Evolutionary conservation across 2,113 vertebrate genomes (phyloP), one percentile per base, ranked within the genome.

Genomic region (Propithecus coquereli): DNA sequence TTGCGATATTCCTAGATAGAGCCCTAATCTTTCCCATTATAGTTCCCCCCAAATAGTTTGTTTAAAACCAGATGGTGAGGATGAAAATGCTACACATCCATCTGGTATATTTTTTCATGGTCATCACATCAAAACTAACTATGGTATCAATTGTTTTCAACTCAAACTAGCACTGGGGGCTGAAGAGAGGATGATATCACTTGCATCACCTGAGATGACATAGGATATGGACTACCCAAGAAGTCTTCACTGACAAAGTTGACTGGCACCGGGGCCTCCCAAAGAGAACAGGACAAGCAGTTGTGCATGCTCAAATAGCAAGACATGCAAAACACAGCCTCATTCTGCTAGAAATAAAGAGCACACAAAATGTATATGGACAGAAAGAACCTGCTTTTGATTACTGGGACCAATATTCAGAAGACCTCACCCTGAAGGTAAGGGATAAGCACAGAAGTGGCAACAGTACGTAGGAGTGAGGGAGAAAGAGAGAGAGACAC

Each of bases 241-340:
- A 77, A n/a, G 89, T 61, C 85, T 90, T 91, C 97, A 80, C 66
- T 45, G 82, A 92, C 0, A 79, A 70, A 11, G 95, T 25, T 68
- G 96, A 96, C 82, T 18, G 79, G 91, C 83, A 91, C 94, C 82
- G 92, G 94, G 81, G 93, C 97, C 86, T 89, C 96, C 96, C 65
- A 57, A 70, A 59, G 47, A 86, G n/a, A 34, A 54, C 82, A 97
- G 13, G 83, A 98, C 76, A 83, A 98, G 96, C 95, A 97, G 97
- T 96, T 97, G 96, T 87, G 97, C 98, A 97, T 98, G 98, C 98
- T 97, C 96, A 82, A 25, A 97, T 76, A 97, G 95, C 94, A 97
- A 98, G 79, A 98, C 97, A 97, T 98, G 98, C 98, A 98, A 96
- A 95, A 95, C 85, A 91, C 74, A 88, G 59, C 85, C 71, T 90